phyloP scores from a whole-genome alignment of 2,888 invertebrate species.

The Clistopyga incitator region DNA sequence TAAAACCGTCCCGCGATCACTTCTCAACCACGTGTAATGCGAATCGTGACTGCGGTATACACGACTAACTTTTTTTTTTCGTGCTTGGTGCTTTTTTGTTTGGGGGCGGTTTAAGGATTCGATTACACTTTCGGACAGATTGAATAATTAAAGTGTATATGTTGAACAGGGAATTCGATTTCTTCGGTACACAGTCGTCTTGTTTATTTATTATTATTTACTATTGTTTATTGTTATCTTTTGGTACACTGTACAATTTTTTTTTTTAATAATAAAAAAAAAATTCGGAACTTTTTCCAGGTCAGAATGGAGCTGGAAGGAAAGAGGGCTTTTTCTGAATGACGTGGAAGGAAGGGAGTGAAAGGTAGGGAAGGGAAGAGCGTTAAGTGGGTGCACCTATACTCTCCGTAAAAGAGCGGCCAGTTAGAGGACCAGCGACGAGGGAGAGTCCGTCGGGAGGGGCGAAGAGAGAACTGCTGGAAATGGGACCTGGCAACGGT shows the following conservation, averaged over 20 bases:
- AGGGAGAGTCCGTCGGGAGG: slow-evolving; percentile 14
- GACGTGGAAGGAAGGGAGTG: slow-evolving; percentile 61
- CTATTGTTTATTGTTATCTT: neutral
- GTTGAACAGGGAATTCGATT: neutral
- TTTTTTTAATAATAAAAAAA: neutral
- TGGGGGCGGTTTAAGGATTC: neutral
- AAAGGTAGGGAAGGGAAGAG: slow-evolving; percentile 71
- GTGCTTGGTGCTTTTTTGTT: neutral
- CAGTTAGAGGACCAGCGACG: slow-evolving; percentile 57
- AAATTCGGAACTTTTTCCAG: neutral
- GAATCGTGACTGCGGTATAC: slow-evolving; percentile 27
- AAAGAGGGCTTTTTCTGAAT: slow-evolving; percentile 35
- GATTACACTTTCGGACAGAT: neutral
- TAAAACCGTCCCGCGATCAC: slow-evolving; percentile 18
- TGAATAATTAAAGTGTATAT: slow-evolving; percentile 5
- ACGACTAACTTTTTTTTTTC: neutral
- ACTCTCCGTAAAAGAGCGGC: slow-evolving; percentile 77
- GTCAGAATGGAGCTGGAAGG: slow-evolving; percentile 5
- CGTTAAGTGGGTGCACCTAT: slow-evolving; percentile 81
- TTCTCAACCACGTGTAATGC: slow-evolving; percentile 2
- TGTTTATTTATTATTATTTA: neutral
- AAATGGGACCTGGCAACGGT: slow-evolving; percentile 81
- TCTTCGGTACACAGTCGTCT: neutral
- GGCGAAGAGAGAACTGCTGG: slow-evolving; percentile 69
- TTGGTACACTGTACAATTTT: no score